A percentile compares a stretch with the other conserved stretches of the same genome.
Conservation (phyloP, 1,140 invertebrate species). For the Zaprionus camerounensis region DNA sequence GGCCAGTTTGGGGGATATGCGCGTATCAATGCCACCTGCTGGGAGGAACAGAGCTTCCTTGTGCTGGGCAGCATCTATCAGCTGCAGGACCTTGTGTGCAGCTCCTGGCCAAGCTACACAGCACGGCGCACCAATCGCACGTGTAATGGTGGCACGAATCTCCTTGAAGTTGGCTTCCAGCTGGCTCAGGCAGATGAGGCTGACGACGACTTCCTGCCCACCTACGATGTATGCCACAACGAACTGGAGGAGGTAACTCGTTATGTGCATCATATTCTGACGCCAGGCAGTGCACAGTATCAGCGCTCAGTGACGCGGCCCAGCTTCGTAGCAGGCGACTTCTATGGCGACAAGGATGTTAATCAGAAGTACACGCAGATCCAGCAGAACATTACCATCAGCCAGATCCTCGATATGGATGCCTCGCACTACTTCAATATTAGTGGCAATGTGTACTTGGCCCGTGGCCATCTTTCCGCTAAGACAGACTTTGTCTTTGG, state of each 20-base stretch:
- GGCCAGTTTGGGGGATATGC: constrained; percentile 45
- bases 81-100: constrained; percentile 77
- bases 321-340: constrained; percentile 69
- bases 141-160: constrained; percentile 76
- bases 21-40: constrained; percentile 59
- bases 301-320: constrained; percentile 81
- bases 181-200: constrained; percentile 2
- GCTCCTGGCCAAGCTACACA: constrained; percentile 62
- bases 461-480: constrained; percentile 88
- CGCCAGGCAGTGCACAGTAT: constrained; percentile 66
- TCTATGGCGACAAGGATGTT: constrained; percentile 80
- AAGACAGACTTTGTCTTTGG: constrained; percentile 88
- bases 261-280: constrained; percentile 83
- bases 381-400: constrained; percentile 74
- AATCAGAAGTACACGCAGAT: constrained; percentile 75
- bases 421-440: constrained; percentile 73
- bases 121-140: constrained; percentile 68
- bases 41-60: constrained; percentile 53
- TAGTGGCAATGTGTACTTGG: constrained; percentile 84
- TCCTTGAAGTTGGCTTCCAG: constrained; percentile 78
- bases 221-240: constrained; percentile 84
- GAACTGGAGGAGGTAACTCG: constrained; percentile 76
- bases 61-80: constrained; percentile 56
- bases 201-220: constrained; percentile 76
- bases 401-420: constrained; percentile 74